phyloP scores from a whole-genome alignment of 1,140 invertebrate genomes.

The Camponotus floridanus region DNA sequence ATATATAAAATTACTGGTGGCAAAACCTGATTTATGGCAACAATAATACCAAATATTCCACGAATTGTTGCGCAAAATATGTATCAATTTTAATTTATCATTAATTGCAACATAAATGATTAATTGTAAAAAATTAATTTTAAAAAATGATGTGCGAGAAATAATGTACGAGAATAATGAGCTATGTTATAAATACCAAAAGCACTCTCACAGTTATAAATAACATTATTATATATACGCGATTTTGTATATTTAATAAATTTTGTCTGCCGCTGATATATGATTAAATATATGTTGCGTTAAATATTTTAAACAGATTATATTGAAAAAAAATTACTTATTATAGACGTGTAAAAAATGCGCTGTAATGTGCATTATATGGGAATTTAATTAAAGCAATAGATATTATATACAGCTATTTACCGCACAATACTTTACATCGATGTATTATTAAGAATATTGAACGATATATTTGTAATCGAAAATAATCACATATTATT shows the following conservation, averaged over 20 bases:
- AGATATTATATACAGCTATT: not conserved
- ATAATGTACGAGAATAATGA: not conserved
- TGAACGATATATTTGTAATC: not conserved
- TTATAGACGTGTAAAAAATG: not conserved
- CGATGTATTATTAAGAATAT: not conserved
- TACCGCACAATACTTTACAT: not conserved
- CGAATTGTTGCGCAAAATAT: slow-evolving; percentile 32
- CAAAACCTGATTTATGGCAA: not conserved
- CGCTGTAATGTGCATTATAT: not conserved
- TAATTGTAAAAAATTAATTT: slow-evolving; percentile 14
- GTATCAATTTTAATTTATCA: slow-evolving; percentile 4
- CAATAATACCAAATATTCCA: slow-evolving; percentile 2
- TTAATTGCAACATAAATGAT: slow-evolving; percentile 10
- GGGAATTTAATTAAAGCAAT: slow-evolving; percentile 21
- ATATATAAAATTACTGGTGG: slow-evolving; percentile 11
- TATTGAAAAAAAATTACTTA: slow-evolving; percentile 17
- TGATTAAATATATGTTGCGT: not conserved
- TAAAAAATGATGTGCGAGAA: no score
- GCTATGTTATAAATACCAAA: not conserved
- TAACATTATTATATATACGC: not conserved
- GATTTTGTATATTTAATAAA: slow-evolving; percentile 24
- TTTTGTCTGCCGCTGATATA: not conserved
- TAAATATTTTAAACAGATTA: not conserved
- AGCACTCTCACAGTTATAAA: not conserved
- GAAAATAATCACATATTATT: not conserved